Base-by-base conservation (phyloP, 2,888 invertebrate genomes). In the Endomychus coccineus region DNA sequence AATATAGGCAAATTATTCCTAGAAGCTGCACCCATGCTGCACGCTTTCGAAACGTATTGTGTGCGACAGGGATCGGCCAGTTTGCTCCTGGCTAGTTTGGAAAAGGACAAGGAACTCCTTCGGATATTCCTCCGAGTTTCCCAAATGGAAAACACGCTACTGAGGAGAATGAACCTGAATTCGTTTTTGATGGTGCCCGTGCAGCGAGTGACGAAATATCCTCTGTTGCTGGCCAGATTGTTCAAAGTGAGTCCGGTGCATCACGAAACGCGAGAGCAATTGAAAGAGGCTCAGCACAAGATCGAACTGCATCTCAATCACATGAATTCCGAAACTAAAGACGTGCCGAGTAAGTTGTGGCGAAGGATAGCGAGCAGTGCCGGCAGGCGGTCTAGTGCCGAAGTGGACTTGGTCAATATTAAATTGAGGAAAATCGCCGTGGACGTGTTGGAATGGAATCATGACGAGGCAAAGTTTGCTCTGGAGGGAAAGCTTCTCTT, bases 171-270 rank as follows among this genome's bases (percentile, higher is more conserved):
- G 94, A 94, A 94, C 65, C 73, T 96, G 29, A 91, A 94, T 68
- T 92, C 95, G n/a, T 96, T 95, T 68, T 77, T 95, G 36, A 95
- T 95, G 92, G 92, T 90, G 54, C 95, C 95, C 46, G 94, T 96
- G 45, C 95, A 95, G 72, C 77, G 95, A 65, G 92, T 95, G 54
- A 95, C 95, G 54, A 94, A 94, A 71, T 95, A 95, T 71, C 95
- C 95, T 27, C 73, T 96, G 53, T 74, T 96, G 48, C 71, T 96
- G 57, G 88, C 89, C 27, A 80, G 95, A 39, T 72, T 96, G 49
- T 79, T 85, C 59, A 92, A 94, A 69, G 88, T 90, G 25, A 94
- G 94, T 9, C 89, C 92, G 2, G 67, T 74, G 19, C 86, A 88
- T 54, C 77, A 79, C 53, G 86, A 88, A 39, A 83, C 83, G 42